Evolutionary conservation across 2,888 invertebrate genomes (phyloP).

Genomic region (Lacanobia oleracea): DNA sequence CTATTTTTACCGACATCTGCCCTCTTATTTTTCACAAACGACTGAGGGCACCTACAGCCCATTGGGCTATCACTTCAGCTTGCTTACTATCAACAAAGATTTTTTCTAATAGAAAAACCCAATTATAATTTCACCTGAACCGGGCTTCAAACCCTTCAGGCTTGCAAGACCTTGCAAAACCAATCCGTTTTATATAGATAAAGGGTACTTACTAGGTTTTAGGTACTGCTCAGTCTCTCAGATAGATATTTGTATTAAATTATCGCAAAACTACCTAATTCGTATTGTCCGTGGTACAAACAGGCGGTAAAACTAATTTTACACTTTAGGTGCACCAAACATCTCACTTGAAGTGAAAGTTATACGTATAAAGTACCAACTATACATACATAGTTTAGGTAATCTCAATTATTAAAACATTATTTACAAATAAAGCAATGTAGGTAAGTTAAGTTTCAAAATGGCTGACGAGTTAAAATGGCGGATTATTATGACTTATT

Average conservation of each 20-base stretch:
- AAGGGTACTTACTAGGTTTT: not conserved
- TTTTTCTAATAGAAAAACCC: conserved; percentile 63
- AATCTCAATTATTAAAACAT: conserved; percentile 76
- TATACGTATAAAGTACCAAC: conserved; percentile 64
- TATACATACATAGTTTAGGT: conserved; percentile 66
- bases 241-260: conserved; percentile 35
- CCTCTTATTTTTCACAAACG: not conserved
- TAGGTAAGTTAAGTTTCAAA: conserved; percentile 72
- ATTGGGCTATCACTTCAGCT: not conserved
- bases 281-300: conserved; percentile 50
- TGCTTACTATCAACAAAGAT: conserved; percentile 55
- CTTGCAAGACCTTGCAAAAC: conserved; percentile 32
- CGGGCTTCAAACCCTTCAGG: conserved; percentile 16
- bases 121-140: conserved; percentile 55
- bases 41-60: not conserved
- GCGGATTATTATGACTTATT: conserved; percentile 64
- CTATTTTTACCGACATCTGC: not conserved
- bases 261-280: conserved; percentile 37
- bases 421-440: conserved; percentile 83
- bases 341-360: conserved; percentile 71
- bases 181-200: not conserved
- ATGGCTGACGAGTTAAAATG: conserved; percentile 72
- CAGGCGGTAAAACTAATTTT: conserved; percentile 60
- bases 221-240: conserved; percentile 36
- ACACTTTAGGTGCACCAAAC: conserved; percentile 75